Evolutionary conservation across 2,888 invertebrate species (phyloP).

Genomic region (Epinotia bilunana): DNA sequence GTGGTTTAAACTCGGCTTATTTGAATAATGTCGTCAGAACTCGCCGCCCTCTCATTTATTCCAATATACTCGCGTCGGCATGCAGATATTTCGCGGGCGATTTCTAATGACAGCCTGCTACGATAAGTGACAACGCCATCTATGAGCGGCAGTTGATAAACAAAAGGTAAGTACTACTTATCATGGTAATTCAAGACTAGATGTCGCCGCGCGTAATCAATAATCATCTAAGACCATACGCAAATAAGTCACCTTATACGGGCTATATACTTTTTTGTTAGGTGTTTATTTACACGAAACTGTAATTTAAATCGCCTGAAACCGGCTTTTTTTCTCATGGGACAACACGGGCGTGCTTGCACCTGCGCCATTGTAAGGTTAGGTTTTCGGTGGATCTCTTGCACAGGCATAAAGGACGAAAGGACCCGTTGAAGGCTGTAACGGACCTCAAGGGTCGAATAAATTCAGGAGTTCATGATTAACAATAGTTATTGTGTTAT

Average conservation of each 20-base stretch:
- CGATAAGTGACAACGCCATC: conserved; percentile 27
- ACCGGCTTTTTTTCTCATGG: too few species aligned
- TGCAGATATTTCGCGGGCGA: conserved; percentile 60
- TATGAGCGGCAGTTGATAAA: conserved; percentile 30
- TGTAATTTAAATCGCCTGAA: too few species aligned
- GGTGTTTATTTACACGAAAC: too few species aligned
- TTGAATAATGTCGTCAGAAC: conserved; percentile 49
- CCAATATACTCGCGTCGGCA: conserved; percentile 50
- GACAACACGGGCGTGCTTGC: too few species aligned
- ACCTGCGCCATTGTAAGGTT: too few species aligned
- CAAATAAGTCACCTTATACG: neutral
- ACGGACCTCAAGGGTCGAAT: too few species aligned
- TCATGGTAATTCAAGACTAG: conserved; percentile 20
- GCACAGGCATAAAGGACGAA: too few species aligned
- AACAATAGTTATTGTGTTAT: too few species aligned
- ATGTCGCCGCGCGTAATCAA: conserved; percentile 12
- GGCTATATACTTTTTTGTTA: neutral
- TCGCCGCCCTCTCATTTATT: conserved; percentile 67
- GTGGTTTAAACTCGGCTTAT: conserved; percentile 18
- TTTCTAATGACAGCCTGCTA: conserved; percentile 60
- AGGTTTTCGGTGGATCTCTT: too few species aligned
- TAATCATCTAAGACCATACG: neutral
- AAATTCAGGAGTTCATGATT: too few species aligned
- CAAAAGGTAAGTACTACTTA: conserved; percentile 10
- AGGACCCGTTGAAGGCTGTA: too few species aligned